Evolutionary conservation across 1,140 invertebrate species (phyloP).

Genomic region (Cotesia vestalis): DNA sequence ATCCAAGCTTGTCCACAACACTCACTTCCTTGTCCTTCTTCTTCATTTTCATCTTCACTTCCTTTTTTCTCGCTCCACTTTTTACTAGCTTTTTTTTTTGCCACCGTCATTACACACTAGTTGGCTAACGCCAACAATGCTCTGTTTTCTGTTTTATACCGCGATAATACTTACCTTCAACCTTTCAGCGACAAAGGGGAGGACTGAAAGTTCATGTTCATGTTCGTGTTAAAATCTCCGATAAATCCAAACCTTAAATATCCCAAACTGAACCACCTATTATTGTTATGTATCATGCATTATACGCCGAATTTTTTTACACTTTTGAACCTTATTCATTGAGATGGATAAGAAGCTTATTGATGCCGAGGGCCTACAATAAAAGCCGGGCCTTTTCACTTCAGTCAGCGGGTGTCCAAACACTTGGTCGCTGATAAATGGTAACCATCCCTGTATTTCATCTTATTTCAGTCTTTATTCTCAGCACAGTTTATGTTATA

Average conservation of each 20-base stretch:
- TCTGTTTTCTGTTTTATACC: not conserved
- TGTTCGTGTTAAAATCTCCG: conserved; percentile 42
- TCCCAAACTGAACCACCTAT: not conserved
- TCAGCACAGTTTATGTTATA: no score
- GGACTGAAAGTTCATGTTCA: conserved; percentile 7
- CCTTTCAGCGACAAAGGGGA: conserved; percentile 13
- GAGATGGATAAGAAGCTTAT: conserved; percentile 42
- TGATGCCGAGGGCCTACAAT: conserved; percentile 28
- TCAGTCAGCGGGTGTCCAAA: conserved; percentile 51
- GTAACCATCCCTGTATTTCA: conserved; percentile 27
- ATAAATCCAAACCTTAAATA: conserved; percentile 23
- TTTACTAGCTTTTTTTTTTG: no score
- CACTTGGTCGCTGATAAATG: conserved; percentile 38
- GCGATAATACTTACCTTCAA: conserved; percentile 21
- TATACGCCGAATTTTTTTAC: conserved; percentile 33
- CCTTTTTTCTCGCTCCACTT: not conserved
- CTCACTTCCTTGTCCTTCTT: conserved; percentile 5
- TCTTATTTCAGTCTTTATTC: no score
- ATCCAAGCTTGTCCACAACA: conserved; percentile 9
- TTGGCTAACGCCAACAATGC: no score
- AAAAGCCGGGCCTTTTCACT: conserved; percentile 27
- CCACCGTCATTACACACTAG: no score
- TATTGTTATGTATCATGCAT: not conserved
- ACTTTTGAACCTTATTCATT: conserved; percentile 37
- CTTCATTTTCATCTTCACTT: conserved; percentile 2